Evolutionary conservation across 2,113 vertebrate species (phyloP).

Genomic region (Eidolon helvum): DNA sequence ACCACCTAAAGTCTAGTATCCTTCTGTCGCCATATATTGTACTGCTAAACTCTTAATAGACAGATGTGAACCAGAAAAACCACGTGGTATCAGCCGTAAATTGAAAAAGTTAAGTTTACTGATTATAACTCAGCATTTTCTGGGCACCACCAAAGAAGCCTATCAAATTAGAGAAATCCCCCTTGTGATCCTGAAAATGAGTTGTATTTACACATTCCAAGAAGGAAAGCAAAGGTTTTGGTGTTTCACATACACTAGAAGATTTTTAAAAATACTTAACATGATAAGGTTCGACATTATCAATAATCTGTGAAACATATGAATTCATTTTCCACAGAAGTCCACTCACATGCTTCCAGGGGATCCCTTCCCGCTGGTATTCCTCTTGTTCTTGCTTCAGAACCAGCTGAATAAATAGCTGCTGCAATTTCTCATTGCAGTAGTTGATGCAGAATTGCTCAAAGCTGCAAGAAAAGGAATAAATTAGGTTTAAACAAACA

Average conservation of each 20-base stretch:
- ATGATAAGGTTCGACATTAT: background rate
- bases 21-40: too few relatives aligned
- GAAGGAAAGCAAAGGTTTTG: background rate
- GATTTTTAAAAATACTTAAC: background rate
- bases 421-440: constrained; percentile 98
- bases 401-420: constrained; percentile 98
- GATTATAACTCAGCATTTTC: background rate
- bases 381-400: constrained; percentile 98
- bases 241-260: background rate
- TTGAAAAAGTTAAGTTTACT: background rate
- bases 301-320: accelerated
- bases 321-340: background rate
- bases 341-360: constrained; percentile 95
- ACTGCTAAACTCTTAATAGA: background rate
- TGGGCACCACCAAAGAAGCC: background rate
- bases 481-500: background rate
- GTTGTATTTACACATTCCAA: background rate
- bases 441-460: constrained; percentile 99
- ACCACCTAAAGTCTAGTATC: too few relatives aligned
- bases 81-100: accelerated
- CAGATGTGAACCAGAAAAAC: background rate
- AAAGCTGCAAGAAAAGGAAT: constrained; percentile 84
- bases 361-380: constrained; percentile 97
- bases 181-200: background rate
- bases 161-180: background rate